A percentile compares a stretch with the other conserved stretches of the same genome.
Evolutionary conservation across 2,888 invertebrate genomes (phyloP).

Genomic region (Ctenicera cuprea): DNA sequence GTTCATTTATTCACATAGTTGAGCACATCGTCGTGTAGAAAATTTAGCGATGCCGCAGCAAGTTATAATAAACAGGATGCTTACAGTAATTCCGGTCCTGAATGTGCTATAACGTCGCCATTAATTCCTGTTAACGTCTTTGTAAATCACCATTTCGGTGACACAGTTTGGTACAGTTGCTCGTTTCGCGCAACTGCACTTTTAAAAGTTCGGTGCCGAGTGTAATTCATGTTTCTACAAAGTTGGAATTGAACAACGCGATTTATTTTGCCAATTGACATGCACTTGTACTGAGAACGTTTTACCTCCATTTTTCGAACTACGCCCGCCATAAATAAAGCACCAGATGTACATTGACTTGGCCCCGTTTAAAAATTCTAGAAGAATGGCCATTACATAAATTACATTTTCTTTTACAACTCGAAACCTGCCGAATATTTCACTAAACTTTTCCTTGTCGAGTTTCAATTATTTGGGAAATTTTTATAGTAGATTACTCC

Average conservation of each 20-base stretch:
- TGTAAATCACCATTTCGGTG: conserved; percentile 66
- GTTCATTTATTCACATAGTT: conserved; percentile 46
- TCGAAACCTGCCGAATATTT: not conserved
- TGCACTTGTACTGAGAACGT: conserved; percentile 43
- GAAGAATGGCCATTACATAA: conserved; percentile 9
- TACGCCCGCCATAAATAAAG: conserved; percentile 35
- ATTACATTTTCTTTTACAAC: conserved; percentile 7
- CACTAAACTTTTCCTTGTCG: too few species aligned
- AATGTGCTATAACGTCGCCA: conserved; percentile 62
- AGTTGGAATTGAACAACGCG: conserved; percentile 51
- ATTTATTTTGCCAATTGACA: conserved; percentile 54
- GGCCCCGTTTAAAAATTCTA: conserved; percentile 13
- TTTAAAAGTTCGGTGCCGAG: conserved; percentile 54
- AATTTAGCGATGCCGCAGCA: conserved; percentile 53
- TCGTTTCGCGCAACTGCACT: conserved; percentile 60
- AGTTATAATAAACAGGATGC: conserved; percentile 59
- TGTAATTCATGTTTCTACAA: conserved; percentile 53
- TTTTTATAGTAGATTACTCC: too few species aligned
- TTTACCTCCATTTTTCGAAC: conserved; percentile 38
- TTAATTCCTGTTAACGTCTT: conserved; percentile 66
- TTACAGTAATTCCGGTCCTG: conserved; percentile 58
- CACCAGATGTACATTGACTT: conserved; percentile 26
- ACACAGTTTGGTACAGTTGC: conserved; percentile 58
- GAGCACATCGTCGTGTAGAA: conserved; percentile 47
- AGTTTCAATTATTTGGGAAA: too few species aligned